Conservation (phyloP, 64 coral and sea anemone species). For the Montipora sp. region DNA sequence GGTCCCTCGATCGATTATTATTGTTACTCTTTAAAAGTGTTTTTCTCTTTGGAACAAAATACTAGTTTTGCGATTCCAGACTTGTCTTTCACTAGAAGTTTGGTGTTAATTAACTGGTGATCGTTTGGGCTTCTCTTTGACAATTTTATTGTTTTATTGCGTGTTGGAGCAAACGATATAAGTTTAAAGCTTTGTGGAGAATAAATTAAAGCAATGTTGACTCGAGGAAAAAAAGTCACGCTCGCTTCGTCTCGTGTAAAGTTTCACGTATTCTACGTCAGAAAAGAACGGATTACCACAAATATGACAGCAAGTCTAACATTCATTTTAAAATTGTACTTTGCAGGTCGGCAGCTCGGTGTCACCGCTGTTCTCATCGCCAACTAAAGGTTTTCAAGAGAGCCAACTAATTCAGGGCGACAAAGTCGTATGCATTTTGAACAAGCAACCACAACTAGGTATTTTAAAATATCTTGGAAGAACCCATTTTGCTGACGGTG, state of each 20-base stretch:
- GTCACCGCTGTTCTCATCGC: background rate
- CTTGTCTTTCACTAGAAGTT: background rate
- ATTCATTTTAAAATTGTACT: background rate
- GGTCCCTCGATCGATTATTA: background rate
- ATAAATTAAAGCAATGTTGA: conserved; percentile 5
- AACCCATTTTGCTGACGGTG: conserved; percentile 87
- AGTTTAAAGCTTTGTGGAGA: background rate
- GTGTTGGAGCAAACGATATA: background rate
- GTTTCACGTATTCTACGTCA: background rate
- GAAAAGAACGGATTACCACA: background rate
- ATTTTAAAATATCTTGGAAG: conserved; percentile 82
- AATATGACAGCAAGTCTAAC: background rate
- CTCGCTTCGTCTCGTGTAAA: conserved; percentile 7
- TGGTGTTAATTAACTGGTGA: conserved; percentile 9
- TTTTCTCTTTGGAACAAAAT: background rate
- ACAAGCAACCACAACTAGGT: conserved; percentile 77
- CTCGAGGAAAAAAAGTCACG: background rate
- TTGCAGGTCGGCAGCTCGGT: background rate
- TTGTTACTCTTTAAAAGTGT: background rate
- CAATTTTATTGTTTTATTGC: conserved; percentile 36
- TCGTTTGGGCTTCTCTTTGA: conserved; percentile 6
- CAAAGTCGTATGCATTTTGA: conserved; percentile 88
- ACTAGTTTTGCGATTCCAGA: background rate
- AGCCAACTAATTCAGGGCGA: conserved; percentile 35
- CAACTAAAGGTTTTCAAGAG: conserved; percentile 1